Conservation (phyloP, 2,113 vertebrate genomes). For the Sylvilagus bachmani region DNA sequence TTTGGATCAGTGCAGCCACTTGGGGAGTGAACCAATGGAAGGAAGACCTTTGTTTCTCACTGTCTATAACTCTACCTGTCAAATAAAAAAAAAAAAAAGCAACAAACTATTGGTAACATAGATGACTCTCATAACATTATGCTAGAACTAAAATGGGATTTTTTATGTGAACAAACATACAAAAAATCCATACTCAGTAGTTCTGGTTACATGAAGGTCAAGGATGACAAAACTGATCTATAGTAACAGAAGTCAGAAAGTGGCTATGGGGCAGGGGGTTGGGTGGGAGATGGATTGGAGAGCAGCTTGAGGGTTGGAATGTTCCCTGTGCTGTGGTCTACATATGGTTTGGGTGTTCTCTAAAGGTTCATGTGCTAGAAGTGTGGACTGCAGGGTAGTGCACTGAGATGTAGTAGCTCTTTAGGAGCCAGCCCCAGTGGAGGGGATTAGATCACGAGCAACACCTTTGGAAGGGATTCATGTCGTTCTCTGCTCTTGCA, state of each 20-base stretch:
- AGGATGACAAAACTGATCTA: not conserved
- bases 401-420: too few species aligned
- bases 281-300: not conserved
- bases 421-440: not conserved
- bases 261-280: too few species aligned
- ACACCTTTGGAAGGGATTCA: not conserved
- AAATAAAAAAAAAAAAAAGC: not conserved
- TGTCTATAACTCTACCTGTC: too few species aligned
- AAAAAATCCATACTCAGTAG: not conserved
- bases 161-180: not conserved
- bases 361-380: not conserved
- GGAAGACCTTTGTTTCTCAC: too few species aligned
- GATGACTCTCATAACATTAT: not conserved
- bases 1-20: too few species aligned
- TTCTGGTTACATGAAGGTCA: not conserved
- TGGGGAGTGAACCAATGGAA: too few species aligned
- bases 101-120: not conserved
- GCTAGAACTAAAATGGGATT: not conserved
- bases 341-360: not conserved
- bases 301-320: not conserved
- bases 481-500: not conserved
- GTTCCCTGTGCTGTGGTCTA: not conserved
- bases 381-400: not conserved
- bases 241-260: not conserved
- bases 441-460: not conserved